Evolutionary conservation across 2,113 vertebrate genomes (phyloP).

Genomic region (Oreamnos americanus): DNA sequence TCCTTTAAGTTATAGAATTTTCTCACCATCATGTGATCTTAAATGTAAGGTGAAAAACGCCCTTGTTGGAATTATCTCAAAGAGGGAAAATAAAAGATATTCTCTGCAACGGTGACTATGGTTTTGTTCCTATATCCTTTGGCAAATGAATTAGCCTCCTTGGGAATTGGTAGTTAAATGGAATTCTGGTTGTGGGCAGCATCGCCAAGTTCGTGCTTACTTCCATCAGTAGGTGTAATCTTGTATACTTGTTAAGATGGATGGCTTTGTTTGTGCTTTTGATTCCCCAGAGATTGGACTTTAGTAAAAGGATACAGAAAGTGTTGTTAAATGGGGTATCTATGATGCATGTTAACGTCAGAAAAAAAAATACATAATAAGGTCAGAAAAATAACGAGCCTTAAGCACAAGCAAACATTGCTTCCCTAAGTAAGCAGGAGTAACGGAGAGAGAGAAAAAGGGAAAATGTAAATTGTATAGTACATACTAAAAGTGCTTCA

Average conservation of each 20-base stretch:
- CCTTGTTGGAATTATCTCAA: neutral
- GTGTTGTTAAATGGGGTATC: slow-evolving; percentile 27
- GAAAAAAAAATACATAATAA: neutral
- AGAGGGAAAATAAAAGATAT: slow-evolving; percentile 10
- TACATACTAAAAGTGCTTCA: neutral
- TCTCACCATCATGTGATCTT: neutral
- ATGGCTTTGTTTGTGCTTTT: slow-evolving; percentile 52
- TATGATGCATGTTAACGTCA: neutral
- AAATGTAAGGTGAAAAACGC: neutral
- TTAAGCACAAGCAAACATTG: neutral
- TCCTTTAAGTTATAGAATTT: neutral
- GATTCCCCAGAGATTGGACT: slow-evolving; percentile 36
- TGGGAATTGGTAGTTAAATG: slow-evolving; percentile 22
- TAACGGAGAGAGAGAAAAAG: neutral
- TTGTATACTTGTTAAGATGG: slow-evolving; percentile 23
- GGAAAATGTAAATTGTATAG: rapidly evolving
- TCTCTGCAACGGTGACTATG: neutral
- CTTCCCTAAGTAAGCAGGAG: neutral
- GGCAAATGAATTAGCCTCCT: neutral
- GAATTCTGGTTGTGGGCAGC: neutral
- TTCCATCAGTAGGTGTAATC: neutral
- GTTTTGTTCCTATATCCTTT: neutral
- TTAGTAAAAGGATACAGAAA: neutral
- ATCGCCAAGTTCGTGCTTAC: neutral
- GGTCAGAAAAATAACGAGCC: neutral